Conservation (phyloP, 1,140 invertebrate species). For the Aphis craccivora region DNA sequence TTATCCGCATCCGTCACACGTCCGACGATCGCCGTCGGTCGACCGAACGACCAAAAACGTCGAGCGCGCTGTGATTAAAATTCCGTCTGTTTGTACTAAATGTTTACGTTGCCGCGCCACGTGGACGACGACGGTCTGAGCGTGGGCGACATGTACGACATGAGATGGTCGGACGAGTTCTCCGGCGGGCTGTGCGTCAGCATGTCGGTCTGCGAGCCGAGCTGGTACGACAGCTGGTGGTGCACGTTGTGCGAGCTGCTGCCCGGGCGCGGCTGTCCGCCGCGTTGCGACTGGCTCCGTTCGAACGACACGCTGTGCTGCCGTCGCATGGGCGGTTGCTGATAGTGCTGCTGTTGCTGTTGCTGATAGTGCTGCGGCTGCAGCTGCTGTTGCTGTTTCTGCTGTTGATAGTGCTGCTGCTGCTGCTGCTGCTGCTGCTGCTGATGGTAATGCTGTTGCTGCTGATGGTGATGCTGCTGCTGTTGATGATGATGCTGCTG, state of each 20-base stretch:
- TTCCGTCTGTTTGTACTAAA: constrained; percentile 36
- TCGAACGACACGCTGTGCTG: constrained; percentile 56
- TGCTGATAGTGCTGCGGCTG: not conserved
- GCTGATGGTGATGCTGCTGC: not conserved
- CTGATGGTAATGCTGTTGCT: not conserved
- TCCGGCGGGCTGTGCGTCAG: constrained; percentile 52
- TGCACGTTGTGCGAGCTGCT: constrained; percentile 17
- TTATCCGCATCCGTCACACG: too few relatives aligned
- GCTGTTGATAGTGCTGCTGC: not conserved
- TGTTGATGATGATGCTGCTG: not conserved
- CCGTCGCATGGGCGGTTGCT: not conserved
- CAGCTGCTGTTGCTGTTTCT: not conserved
- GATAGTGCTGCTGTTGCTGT: not conserved
- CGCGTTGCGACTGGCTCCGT: constrained; percentile 5
- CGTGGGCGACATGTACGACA: constrained; percentile 54
- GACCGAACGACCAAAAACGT: too few relatives aligned
- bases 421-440: not conserved
- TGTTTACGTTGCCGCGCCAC: constrained; percentile 45
- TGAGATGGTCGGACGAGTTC: constrained; percentile 51
- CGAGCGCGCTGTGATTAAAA: not conserved
- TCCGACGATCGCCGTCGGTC: not conserved
- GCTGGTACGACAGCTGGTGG: constrained; percentile 47
- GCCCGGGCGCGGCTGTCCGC: not conserved
- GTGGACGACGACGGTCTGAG: constrained; percentile 37
- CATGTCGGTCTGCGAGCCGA: constrained; percentile 51